Conservation (phyloP, 2,888 invertebrate species). For the Acanthosoma haemorrhoidale region DNA sequence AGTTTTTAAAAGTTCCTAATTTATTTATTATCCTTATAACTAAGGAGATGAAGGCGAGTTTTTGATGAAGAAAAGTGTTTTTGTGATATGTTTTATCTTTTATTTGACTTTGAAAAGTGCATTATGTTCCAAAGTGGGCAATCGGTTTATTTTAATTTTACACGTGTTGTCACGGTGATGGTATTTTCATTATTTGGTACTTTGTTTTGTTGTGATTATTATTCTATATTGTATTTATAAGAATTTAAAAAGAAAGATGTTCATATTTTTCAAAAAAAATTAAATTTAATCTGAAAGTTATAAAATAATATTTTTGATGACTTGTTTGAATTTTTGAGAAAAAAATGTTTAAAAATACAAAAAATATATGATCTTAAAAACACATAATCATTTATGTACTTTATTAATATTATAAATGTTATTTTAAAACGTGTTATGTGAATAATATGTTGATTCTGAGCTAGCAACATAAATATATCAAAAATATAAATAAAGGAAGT, state of each 20-base stretch:
- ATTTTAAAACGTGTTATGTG: not conserved
- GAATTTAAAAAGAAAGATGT: not conserved
- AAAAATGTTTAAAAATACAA: not conserved
- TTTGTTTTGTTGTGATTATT: slow-evolving; percentile 22
- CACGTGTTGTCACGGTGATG: slow-evolving; percentile 24
- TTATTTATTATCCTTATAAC: slow-evolving; percentile 27
- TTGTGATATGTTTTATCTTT: slow-evolving; percentile 29
- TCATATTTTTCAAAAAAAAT: not conserved
- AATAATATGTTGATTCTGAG: not conserved
- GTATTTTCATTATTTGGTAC: slow-evolving; percentile 25
- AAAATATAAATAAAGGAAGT: not conserved
- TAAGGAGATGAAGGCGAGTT: slow-evolving; percentile 1
- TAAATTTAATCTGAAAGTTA: not conserved
- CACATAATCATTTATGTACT: not conserved
- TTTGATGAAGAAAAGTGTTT: slow-evolving; percentile 25
- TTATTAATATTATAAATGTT: not conserved
- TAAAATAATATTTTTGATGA: slow-evolving; percentile 9
- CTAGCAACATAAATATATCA: not conserved
- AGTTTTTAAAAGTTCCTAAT: slow-evolving; percentile 25
- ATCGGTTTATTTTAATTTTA: slow-evolving; percentile 28
- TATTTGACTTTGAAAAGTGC: slow-evolving; percentile 28
- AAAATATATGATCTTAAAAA: not conserved
- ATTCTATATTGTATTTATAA: slow-evolving; percentile 20
- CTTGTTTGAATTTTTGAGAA: slow-evolving; percentile 16
- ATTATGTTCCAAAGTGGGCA: slow-evolving; percentile 28